A percentile compares a stretch with the other conserved stretches of the same genome.
Evolutionary conservation across 1,140 invertebrate genomes (phyloP).

Genomic region (Chymomyza costata): DNA sequence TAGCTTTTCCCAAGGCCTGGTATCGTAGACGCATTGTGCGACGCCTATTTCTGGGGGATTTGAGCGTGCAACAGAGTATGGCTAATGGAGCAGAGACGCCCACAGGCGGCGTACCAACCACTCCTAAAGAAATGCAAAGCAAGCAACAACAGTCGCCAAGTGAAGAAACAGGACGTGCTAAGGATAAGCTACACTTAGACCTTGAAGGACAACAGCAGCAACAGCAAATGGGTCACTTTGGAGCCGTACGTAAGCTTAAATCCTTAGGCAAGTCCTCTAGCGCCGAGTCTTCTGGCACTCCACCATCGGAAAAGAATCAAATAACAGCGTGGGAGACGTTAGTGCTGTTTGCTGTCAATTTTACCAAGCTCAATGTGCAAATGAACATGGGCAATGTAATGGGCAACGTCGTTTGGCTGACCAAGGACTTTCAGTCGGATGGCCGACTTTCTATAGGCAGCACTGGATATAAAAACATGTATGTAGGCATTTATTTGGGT

Average conservation of each 20-base stretch:
- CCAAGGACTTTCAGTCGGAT: slow-evolving; percentile 91
- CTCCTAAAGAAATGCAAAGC: slow-evolving; percentile 23
- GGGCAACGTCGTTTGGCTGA: slow-evolving; percentile 96
- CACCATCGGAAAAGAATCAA: slow-evolving; percentile 71
- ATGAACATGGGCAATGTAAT: slow-evolving; percentile 99
- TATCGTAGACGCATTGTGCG: slow-evolving; percentile 94
- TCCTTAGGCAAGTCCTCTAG: slow-evolving; percentile 74
- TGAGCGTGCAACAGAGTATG: slow-evolving; percentile 77
- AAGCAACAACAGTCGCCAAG: slow-evolving; percentile 36
- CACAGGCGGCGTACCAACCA: slow-evolving; percentile 28
- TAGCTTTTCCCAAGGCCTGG: slow-evolving; percentile 99
- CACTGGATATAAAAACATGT: slow-evolving; percentile 94
- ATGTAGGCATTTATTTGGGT: slow-evolving; percentile 90
- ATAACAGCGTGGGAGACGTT: slow-evolving; percentile 93
- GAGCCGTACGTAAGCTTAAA: slow-evolving; percentile 76
- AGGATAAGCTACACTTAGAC: slow-evolving; percentile 56
- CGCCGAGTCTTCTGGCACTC: slow-evolving; percentile 62
- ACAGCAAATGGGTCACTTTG: slow-evolving; percentile 45
- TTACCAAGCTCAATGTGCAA: slow-evolving; percentile 95
- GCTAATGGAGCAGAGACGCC: slow-evolving; percentile 42
- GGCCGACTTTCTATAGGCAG: slow-evolving; percentile 95
- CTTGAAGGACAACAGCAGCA: slow-evolving; percentile 38
- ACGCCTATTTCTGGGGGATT: slow-evolving; percentile 93
- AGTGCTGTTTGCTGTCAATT: slow-evolving; percentile 96
- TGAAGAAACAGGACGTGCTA: slow-evolving; percentile 36